Evolutionary conservation across 1,140 invertebrate species (phyloP).

Genomic region (Drosophila aff.): DNA sequence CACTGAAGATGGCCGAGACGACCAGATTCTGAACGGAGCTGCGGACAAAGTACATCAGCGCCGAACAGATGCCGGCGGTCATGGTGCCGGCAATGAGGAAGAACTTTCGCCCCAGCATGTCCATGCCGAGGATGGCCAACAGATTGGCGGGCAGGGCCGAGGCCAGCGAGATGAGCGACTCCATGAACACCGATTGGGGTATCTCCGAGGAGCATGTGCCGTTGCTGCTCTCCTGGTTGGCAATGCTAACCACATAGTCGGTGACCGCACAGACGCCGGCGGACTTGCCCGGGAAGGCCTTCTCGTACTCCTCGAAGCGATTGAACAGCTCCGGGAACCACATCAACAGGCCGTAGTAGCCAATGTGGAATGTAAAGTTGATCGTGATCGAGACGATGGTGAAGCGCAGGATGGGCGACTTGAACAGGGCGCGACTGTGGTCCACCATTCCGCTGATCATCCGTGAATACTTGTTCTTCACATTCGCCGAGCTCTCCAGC

Average conservation of each 20-base stretch:
- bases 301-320: slow-evolving; percentile 92
- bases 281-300: slow-evolving; percentile 86
- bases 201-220: slow-evolving; percentile 90
- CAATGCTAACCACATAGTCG: slow-evolving; percentile 89
- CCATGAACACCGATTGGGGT: slow-evolving; percentile 91
- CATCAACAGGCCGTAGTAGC: slow-evolving; percentile 95
- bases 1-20: slow-evolving; percentile 93
- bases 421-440: slow-evolving; percentile 92
- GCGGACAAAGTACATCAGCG: slow-evolving; percentile 93
- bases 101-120: slow-evolving; percentile 94
- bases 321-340: slow-evolving; percentile 96
- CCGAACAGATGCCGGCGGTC: slow-evolving; percentile 93
- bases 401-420: slow-evolving; percentile 91
- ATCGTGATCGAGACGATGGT: slow-evolving; percentile 93
- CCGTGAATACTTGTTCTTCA: slow-evolving; percentile 88
- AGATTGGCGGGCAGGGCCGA: slow-evolving; percentile 94
- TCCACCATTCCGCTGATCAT: slow-evolving; percentile 91
- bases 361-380: slow-evolving; percentile 95
- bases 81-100: slow-evolving; percentile 95
- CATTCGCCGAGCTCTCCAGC: slow-evolving; percentile 86
- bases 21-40: slow-evolving; percentile 93
- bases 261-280: slow-evolving; percentile 92
- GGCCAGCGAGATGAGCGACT: slow-evolving; percentile 93
- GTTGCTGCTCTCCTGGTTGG: slow-evolving; percentile 86
- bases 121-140: slow-evolving; percentile 91